Evolutionary conservation across 2,888 invertebrate species (phyloP), one percentile per base, ranked within the genome.

Genomic region (Diarsia brunnea): DNA sequence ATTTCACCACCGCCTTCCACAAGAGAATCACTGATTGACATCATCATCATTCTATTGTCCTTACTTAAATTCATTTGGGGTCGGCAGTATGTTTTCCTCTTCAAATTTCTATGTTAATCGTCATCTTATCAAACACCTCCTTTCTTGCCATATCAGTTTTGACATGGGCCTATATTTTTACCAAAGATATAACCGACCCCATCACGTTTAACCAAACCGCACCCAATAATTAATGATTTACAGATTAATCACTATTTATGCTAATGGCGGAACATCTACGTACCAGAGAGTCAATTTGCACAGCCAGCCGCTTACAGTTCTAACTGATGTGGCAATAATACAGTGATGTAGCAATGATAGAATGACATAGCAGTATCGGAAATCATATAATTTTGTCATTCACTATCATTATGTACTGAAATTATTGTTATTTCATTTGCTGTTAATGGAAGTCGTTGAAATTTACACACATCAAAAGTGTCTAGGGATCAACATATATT

Each of bases 251-350:
- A 84, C 73, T 63, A 69, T 69, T 72, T 53, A 64, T 72, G 65
- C 49, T 60, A 78, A 69, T 73, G 12, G 45, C 45, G 31, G 24
- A 27, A 45, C 19, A 27, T 71, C 43, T 51, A n/a, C n/a, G n/a
- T n/a, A 5, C 55, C 66, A 43, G 14, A 51, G 21, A 64, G 45
- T 75, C 47, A 83, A 83, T 81, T 79, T 83, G 27, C 31, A 83
- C 63, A 74, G 24, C 38, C 31, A 60, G 47, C 24, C 61, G 47
- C 61, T 67, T n/a, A 55, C 53, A 63, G 16, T 38, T 49, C 51
- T 45, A 70, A 75, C 78, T 83, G 55, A 53, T 31, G 31, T 47
- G 24, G 8, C 45, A 55, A 73, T 78, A 45, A 61, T 60, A 65
- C 60, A 68, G n/a, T 58, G 43, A 51, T 21, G 43, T 49, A 21